A percentile compares a stretch with the other conserved stretches of the same genome.
Evolutionary conservation across 2,797 vertebrate genomes (phyloP).

Genomic region (Gouania willdenowi): DNA sequence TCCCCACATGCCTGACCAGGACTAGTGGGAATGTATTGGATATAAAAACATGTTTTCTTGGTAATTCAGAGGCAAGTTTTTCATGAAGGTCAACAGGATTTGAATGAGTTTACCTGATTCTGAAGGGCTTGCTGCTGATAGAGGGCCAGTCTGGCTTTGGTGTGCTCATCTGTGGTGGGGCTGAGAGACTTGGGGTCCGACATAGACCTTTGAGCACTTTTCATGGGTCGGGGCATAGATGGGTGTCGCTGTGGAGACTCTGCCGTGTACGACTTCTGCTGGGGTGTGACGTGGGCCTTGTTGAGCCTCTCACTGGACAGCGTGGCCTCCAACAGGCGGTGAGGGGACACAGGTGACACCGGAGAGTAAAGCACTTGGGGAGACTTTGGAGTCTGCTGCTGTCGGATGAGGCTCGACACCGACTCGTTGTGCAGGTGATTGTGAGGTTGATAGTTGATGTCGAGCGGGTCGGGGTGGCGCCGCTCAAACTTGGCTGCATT

Average conservation of each 20-base stretch:
- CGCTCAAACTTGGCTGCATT: conserved; percentile 86
- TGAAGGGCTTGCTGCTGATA: conserved; percentile 93
- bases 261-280: conserved; percentile 89
- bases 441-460: conserved; percentile 92
- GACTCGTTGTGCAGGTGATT: conserved; percentile 89
- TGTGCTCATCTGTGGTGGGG: conserved; percentile 91
- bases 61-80: too few species aligned
- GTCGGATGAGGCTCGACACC: conserved; percentile 89
- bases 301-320: conserved; percentile 94
- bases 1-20: too few species aligned
- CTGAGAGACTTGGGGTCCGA: conserved; percentile 97
- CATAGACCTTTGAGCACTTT: conserved; percentile 95
- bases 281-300: conserved; percentile 95
- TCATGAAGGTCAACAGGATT: background rate
- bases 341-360: conserved; percentile 92
- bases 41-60: too few species aligned
- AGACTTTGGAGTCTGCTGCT: conserved; percentile 87
- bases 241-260: conserved; percentile 89
- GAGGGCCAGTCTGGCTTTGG: conserved; percentile 91
- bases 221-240: conserved; percentile 91
- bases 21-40: too few species aligned
- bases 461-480: conserved; percentile 92
- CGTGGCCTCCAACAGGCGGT: conserved; percentile 89
- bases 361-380: conserved; percentile 97
- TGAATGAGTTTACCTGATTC: conserved; percentile 84